These are phyloP conservation scores for Falco concolor DNA, from an alignment of 2,797 vertebrate genomes.

Conservation along the genomic window DNA sequence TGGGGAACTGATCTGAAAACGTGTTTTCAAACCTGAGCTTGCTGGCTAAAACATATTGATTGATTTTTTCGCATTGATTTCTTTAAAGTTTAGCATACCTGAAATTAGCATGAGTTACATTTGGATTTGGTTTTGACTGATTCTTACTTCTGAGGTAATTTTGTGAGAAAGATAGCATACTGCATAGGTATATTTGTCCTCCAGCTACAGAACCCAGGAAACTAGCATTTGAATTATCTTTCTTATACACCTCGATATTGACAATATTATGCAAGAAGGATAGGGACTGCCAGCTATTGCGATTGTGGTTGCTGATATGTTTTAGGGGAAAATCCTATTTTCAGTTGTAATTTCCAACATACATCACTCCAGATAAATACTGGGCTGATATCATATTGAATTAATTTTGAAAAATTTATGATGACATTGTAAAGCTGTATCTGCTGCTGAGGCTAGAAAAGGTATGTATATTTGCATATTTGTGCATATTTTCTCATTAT, in stretches of 20 bases:
- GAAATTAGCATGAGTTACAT: neutral
- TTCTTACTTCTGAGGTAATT: neutral
- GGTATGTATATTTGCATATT: neutral
- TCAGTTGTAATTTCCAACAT: neutral
- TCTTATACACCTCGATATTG: neutral
- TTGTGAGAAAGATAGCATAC: neutral
- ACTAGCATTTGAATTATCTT: neutral
- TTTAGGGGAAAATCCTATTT: neutral
- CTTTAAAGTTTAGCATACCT: neutral
- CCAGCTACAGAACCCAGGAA: neutral
- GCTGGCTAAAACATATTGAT: neutral
- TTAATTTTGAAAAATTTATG: neutral
- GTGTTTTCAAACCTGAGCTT: neutral
- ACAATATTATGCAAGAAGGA: neutral
- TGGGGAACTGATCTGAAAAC: neutral
- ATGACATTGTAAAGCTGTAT: neutral
- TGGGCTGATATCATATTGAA: neutral
- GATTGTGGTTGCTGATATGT: neutral
- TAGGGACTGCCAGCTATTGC: neutral
- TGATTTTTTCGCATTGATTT: neutral
- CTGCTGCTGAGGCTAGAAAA: neutral
- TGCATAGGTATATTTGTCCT: neutral
- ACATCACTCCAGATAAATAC: neutral
- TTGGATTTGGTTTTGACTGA: neutral
- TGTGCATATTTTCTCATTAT: neutral